phyloP scores from a whole-genome alignment of 2,113 vertebrate genomes.

The Crocuta crocuta region DNA sequence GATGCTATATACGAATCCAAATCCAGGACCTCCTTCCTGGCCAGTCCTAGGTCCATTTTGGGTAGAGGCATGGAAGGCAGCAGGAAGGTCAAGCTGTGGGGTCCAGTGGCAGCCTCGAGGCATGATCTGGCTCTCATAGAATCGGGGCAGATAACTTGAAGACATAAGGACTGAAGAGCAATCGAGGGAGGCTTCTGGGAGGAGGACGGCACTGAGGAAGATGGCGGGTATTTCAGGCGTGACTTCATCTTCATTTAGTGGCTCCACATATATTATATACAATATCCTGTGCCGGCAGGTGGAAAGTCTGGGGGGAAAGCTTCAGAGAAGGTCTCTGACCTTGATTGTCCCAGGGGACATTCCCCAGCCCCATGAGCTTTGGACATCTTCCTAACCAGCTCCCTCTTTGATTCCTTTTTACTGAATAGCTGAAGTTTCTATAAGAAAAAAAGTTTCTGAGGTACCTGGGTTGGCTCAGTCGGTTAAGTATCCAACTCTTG shows the following conservation, averaged over 20 bases:
- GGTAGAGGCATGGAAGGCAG: background rate
- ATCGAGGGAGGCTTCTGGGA: background rate
- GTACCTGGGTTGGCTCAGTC: too few relatives aligned
- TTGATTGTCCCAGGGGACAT: background rate
- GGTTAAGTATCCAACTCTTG: too few relatives aligned
- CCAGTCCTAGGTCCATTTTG: background rate
- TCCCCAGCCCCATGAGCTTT: background rate
- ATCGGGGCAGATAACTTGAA: background rate
- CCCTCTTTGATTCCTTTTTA: background rate
- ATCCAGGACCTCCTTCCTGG: background rate
- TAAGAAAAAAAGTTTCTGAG: background rate
- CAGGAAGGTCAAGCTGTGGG: background rate
- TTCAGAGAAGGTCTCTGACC: background rate
- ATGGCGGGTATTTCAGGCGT: background rate
- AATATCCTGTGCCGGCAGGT: background rate
- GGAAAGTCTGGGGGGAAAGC: background rate
- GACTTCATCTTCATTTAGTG: fast-evolving
- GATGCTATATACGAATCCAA: background rate
- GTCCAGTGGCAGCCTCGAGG: background rate
- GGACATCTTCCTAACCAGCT: background rate
- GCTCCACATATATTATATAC: background rate
- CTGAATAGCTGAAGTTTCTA: background rate
- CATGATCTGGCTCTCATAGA: background rate
- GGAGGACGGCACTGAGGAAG: background rate
- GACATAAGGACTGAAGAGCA: background rate